Percentiles rank a stretch among this genome's conserved stretches.
Evolutionary conservation across 2,113 vertebrate species (phyloP).

Genomic region (Bambusicola thoracicus): DNA sequence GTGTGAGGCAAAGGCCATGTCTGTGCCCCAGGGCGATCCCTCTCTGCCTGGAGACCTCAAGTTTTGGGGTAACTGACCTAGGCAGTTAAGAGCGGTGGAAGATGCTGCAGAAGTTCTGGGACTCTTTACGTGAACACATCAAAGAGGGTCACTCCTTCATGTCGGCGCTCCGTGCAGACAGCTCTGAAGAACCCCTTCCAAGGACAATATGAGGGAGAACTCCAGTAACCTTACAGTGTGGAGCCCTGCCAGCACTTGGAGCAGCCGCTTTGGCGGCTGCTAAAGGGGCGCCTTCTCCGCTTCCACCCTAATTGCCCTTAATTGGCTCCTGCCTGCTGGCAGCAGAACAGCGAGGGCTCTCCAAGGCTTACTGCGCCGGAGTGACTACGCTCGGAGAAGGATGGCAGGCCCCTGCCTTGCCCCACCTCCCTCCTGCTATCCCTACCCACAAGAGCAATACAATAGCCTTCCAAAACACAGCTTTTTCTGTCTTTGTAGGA

Average conservation of each 20-base stretch:
- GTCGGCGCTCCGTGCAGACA: not conserved
- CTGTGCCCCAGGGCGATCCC: not conserved
- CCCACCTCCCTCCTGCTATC: not conserved
- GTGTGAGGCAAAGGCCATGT: not conserved
- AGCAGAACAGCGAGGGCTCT: conserved; percentile 48
- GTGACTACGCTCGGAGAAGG: not conserved
- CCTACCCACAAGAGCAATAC: conserved; percentile 12
- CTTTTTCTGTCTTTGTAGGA: not conserved
- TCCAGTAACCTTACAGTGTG: conserved; percentile 65
- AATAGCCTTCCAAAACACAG: not conserved
- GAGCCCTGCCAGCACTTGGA: conserved; percentile 64
- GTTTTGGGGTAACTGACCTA: not conserved
- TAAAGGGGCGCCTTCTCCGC: conserved; percentile 65
- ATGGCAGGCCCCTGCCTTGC: not conserved
- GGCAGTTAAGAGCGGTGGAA: not conserved
- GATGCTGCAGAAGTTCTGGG: conserved; percentile 11
- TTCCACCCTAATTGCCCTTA: conserved; percentile 74
- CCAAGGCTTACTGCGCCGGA: conserved; percentile 39
- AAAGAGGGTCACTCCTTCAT: conserved; percentile 56
- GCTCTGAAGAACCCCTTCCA: conserved; percentile 58
- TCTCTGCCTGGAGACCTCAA: not conserved
- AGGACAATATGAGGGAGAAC: conserved; percentile 67
- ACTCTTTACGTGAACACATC: conserved; percentile 32
- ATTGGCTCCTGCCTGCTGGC: conserved; percentile 72
- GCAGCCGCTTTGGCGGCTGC: conserved; percentile 40